Conservation (phyloP, 2,888 invertebrate species). For the Trichogramma evanescens region DNA sequence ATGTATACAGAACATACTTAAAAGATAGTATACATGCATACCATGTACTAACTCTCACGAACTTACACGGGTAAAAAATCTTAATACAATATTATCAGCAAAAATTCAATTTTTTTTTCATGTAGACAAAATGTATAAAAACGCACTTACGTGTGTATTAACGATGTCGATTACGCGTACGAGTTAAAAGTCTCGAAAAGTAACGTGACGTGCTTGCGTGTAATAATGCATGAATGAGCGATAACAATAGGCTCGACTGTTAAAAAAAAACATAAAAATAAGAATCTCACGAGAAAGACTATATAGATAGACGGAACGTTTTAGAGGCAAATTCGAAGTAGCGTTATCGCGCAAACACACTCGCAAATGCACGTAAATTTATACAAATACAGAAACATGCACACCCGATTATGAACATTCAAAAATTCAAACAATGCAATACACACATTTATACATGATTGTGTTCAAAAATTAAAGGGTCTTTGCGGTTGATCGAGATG, state of each 20-base stretch:
- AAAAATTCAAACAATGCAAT: too few species aligned
- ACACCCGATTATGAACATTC: too few species aligned
- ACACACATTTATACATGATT: too few species aligned
- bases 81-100: conserved; percentile 12
- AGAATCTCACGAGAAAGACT: conserved; percentile 45
- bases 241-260: conserved; percentile 38
- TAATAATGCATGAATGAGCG: conserved; percentile 28
- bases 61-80: conserved; percentile 15
- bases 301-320: conserved; percentile 41
- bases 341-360: conserved; percentile 43
- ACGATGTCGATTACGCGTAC: conserved; percentile 26
- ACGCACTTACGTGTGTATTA: conserved; percentile 14
- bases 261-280: conserved; percentile 30
- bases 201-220: conserved; percentile 28
- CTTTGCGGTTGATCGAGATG: conserved; percentile 33
- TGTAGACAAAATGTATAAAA: conserved; percentile 7
- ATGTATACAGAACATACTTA: conserved; percentile 25
- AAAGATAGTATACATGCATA: conserved; percentile 7
- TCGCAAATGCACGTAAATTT: conserved; percentile 44
- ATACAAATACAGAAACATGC: not conserved
- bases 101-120: conserved; percentile 12
- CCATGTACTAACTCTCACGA: conserved; percentile 14
- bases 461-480: conserved; percentile 11
- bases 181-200: conserved; percentile 24
- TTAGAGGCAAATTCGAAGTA: conserved; percentile 26